A percentile compares a stretch with the other conserved stretches of the same genome.
Conservation (phyloP, 2,888 invertebrate genomes). For the Drosophila algonquin region DNA sequence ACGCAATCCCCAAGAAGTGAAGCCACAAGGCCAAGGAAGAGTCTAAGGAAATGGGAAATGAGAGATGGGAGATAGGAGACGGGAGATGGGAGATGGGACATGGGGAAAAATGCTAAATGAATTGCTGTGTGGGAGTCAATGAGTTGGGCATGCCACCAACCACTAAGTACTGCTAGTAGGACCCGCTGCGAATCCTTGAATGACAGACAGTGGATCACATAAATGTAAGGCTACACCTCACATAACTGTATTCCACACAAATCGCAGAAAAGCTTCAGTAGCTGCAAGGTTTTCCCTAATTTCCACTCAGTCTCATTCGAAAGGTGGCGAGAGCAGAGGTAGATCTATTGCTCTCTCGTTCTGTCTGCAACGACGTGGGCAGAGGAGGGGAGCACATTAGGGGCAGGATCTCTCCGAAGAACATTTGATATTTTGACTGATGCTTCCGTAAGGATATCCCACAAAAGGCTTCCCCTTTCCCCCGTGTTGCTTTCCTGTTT, state of each 20-base stretch:
- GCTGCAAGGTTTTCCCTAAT: too few relatives aligned
- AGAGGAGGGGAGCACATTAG: neutral
- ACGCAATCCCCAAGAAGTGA: neutral
- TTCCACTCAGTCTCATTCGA: too few relatives aligned
- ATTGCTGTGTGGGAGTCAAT: slow-evolving; percentile 1
- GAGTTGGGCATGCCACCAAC: neutral
- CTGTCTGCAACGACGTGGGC: too few relatives aligned
- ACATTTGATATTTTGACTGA: neutral
- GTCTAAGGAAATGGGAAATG: neutral
- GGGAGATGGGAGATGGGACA: too few relatives aligned
- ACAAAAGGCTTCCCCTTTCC: neutral
- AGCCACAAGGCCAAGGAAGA: neutral
- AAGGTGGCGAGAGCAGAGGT: too few relatives aligned
- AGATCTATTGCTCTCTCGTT: too few relatives aligned
- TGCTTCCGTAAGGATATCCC: neutral
- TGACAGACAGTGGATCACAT: neutral
- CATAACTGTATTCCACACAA: too few relatives aligned
- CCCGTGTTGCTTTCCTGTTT: neutral
- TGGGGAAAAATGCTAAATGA: neutral
- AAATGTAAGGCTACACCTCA: too few relatives aligned
- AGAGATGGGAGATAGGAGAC: too few relatives aligned
- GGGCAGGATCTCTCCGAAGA: neutral
- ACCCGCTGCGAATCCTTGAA: neutral
- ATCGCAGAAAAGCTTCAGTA: too few relatives aligned
- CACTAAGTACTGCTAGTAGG: neutral